Percentiles rank a stretch among this genome's conserved stretches.
These are phyloP conservation scores for Forbesichthys papilliferus DNA, from an alignment of 2,113 vertebrate species.

Conservation along the genomic window DNA sequence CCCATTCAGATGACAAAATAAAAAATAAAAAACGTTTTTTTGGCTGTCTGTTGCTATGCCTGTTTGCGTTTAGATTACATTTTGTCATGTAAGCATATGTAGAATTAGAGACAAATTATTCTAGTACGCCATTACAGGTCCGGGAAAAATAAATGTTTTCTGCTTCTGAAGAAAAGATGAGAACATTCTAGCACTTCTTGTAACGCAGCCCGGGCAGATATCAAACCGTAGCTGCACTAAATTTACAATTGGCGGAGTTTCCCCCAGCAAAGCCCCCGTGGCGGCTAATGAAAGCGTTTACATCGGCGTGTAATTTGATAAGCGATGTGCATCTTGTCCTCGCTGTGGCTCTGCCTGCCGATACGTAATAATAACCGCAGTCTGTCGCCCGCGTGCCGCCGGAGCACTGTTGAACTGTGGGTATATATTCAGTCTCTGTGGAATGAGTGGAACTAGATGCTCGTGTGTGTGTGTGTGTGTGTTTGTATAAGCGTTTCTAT, in stretches of 20 bases:
- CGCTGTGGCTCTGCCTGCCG: conserved; percentile 38
- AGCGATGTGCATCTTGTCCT: conserved; percentile 36
- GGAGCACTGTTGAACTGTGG: conserved; percentile 46
- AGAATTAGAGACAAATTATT: conserved; percentile 26
- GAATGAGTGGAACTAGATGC: conserved; percentile 31
- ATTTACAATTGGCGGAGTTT: conserved; percentile 41
- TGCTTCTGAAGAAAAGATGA: background rate
- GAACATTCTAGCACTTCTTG: background rate
- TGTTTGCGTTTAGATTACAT: conserved; percentile 75
- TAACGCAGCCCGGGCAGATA: conserved; percentile 20
- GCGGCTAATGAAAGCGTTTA: conserved; percentile 48
- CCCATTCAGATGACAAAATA: conserved; percentile 50
- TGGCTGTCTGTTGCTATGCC: conserved; percentile 61
- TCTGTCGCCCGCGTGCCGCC: background rate
- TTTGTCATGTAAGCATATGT: conserved; percentile 72
- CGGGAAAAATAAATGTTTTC: background rate
- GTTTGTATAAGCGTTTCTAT: background rate
- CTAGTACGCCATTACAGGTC: background rate
- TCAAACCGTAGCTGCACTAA: conserved; percentile 41
- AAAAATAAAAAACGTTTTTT: conserved; percentile 25
- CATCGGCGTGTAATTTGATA: conserved; percentile 50
- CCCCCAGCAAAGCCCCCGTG: conserved; percentile 27
- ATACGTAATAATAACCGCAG: no score
- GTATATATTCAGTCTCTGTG: conserved; percentile 48
- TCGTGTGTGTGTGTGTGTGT: conserved; percentile 1